These are phyloP conservation scores for Esox lucius DNA, from an alignment of 2,797 vertebrate species.

Conservation along the genomic window DNA sequence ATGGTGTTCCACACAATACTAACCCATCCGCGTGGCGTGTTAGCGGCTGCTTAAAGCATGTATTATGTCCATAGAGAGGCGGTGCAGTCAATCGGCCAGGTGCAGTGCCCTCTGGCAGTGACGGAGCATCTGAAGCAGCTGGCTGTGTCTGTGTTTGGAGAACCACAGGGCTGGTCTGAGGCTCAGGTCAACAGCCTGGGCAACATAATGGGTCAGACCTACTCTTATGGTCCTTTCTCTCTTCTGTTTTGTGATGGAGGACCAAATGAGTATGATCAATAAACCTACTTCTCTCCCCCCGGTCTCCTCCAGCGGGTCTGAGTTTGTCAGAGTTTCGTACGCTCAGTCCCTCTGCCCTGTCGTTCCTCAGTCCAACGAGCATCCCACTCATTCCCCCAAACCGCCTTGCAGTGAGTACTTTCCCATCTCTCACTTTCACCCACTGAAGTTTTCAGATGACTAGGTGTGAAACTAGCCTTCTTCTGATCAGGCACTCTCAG, in stretches of 20 bases:
- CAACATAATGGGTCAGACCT: constrained; percentile 65
- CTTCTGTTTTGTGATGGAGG: neutral
- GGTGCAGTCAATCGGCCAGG: constrained; percentile 49
- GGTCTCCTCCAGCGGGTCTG: constrained; percentile 63
- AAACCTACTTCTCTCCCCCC: neutral
- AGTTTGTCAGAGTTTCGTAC: constrained; percentile 48
- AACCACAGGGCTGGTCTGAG: constrained; percentile 55
- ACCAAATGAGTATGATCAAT: neutral
- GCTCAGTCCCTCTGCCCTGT: constrained; percentile 50
- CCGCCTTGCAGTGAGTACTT: constrained; percentile 62
- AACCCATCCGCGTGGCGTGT: constrained; percentile 5
- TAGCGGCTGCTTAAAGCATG: neutral
- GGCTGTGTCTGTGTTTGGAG: constrained; percentile 54
- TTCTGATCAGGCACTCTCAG: constrained; percentile 55
- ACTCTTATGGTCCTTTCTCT: neutral
- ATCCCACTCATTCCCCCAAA: constrained; percentile 58
- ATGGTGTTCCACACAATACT: constrained; percentile 20
- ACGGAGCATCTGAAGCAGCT: constrained; percentile 48
- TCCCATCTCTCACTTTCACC: neutral
- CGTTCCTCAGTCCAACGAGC: constrained; percentile 47
- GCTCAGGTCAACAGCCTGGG: constrained; percentile 55
- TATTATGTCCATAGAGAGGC: constrained; percentile 61
- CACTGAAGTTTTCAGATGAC: neutral
- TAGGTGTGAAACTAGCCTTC: neutral
- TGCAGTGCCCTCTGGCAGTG: constrained; percentile 47